Evolutionary conservation across 2,888 invertebrate genomes (phyloP), one percentile per base, ranked within the genome.

Genomic region (Polietes domitor): DNA sequence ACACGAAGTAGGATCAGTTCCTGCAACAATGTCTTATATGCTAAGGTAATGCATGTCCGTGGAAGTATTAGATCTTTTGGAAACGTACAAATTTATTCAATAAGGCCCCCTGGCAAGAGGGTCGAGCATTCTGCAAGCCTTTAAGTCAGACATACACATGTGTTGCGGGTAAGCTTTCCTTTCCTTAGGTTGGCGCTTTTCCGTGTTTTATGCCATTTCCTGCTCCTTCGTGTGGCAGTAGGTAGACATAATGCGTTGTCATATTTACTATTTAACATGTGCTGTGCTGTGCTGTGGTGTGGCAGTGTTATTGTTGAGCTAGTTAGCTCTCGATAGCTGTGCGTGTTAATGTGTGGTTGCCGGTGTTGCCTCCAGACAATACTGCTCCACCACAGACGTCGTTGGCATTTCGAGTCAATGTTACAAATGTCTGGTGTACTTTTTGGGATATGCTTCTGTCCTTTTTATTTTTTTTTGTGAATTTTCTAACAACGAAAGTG

Each of bases 401-500:
- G 21, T 24, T 17, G 24, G 3, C 15, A 47, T 79, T 68, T 15
- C 3, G 79, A 82, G 75, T 75, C 75, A 79, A 83, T 73, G 72
- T 80, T 73, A 61, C 79, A 77, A 83, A 80, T 43, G 83, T 83
- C 83, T 83, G 50, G 73, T 77, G 78, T 75, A 12, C 28, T 37
- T 41, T 53, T 63, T 37, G 3, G 32, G 32, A 7, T 3, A 7
- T 26, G 7, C 74, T 65, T 32, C 21, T 53, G 5, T 32, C 71
- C 19, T 41, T 26, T 71, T 32, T 58, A 24, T 41, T 37, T 7
- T 41, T 47, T 47, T 12, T 43, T 80, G 77, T 55, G 65, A 73
- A 72, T 80, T 83, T n/a, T 72, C 79, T 58, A 84, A 78, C 83
- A 80, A 80, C 65, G 83, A 83, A 83, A 80, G 83, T 83, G 83